Evolutionary conservation across 2,113 vertebrate species (phyloP).

Genomic region (Dipodomys stephensi): DNA sequence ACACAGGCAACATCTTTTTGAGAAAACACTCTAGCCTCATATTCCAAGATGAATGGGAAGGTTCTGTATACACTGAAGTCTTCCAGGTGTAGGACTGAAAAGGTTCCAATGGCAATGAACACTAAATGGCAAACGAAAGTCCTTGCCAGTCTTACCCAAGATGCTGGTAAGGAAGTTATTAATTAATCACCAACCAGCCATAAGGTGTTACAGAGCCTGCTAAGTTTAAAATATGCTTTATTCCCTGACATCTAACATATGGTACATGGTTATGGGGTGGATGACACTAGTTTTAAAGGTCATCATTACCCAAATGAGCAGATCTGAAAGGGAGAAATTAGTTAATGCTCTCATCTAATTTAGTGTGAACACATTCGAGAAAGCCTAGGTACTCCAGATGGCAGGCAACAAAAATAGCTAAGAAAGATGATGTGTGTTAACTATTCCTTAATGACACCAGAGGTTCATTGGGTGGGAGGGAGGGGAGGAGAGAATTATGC

Average conservation of each 20-base stretch:
- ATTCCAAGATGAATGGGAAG: background rate
- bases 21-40: background rate
- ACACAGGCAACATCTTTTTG: background rate
- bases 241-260: slow-evolving; percentile 80
- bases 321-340: slow-evolving; percentile 74
- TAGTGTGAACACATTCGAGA: slow-evolving; percentile 72
- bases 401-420: slow-evolving; percentile 75
- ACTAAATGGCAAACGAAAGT: slow-evolving; percentile 68
- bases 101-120: slow-evolving; percentile 54
- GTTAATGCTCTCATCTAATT: slow-evolving; percentile 78
- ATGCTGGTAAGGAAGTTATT: slow-evolving; percentile 72
- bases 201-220: slow-evolving; percentile 67
- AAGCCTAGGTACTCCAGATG: slow-evolving; percentile 78
- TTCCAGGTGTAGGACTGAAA: slow-evolving; percentile 36
- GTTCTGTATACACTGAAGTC: background rate
- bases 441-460: slow-evolving; percentile 74
- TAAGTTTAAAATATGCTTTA: slow-evolving; percentile 77
- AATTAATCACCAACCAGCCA: slow-evolving; percentile 74
- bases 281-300: slow-evolving; percentile 81
- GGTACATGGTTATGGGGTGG: slow-evolving; percentile 74
- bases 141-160: slow-evolving; percentile 60
- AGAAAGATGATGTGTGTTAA: slow-evolving; percentile 78
- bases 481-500: background rate
- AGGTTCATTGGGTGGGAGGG: slow-evolving; percentile 37
- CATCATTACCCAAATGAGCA: slow-evolving; percentile 77